Conservation (phyloP, 2,113 vertebrate species). For the Pogona vitticeps region DNA sequence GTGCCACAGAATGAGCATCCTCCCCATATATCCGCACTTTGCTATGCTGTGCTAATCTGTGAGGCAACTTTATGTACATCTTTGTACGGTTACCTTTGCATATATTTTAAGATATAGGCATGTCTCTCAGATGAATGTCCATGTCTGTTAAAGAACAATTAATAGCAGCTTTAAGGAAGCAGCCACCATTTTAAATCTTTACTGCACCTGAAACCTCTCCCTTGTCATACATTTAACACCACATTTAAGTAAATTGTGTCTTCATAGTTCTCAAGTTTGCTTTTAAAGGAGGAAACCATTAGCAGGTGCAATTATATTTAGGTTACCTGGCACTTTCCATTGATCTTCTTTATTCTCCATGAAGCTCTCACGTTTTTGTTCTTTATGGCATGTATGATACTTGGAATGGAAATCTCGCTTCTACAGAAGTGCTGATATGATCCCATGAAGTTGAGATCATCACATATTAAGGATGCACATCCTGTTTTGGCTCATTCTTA, state of each 20-base stretch:
- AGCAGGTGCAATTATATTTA: constrained; percentile 23
- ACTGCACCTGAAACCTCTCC: constrained; percentile 34
- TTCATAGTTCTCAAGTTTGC: constrained; percentile 39
- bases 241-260: constrained; percentile 45
- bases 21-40: neutral
- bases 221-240: constrained; percentile 23
- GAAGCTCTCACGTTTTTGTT: too few species aligned
- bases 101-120: neutral
- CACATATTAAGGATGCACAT: too few species aligned
- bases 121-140: neutral
- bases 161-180: neutral
- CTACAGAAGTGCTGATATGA: neutral
- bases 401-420: neutral
- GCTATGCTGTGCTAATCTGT: neutral
- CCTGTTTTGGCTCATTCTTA: too few species aligned
- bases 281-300: constrained; percentile 11
- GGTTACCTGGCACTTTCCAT: constrained; percentile 1
- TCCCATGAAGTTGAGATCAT: too few species aligned
- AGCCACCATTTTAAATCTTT: neutral
- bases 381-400: neutral
- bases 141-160: neutral
- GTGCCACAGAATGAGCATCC: neutral
- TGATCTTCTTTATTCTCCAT: too few species aligned
- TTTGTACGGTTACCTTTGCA: neutral
- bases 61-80: neutral